Evolutionary conservation across 2,888 invertebrate species (phyloP), one percentile per base, ranked within the genome.

Genomic region (Drosophila subsilvestris): DNA sequence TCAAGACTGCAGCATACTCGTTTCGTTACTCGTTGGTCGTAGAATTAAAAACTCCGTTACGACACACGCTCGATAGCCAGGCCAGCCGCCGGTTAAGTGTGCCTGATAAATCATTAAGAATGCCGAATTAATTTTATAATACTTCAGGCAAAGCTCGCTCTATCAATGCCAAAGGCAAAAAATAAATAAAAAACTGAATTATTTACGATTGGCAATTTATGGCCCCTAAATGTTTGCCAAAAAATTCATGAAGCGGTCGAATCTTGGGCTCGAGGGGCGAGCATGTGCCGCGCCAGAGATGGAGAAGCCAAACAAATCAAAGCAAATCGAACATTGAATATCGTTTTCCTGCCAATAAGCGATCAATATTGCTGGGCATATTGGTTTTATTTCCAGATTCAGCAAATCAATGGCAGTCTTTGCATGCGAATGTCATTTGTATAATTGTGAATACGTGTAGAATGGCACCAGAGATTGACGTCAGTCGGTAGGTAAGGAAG

Each of bases 191-290:
- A 80, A 61, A 61, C 20, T 61, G 22, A 61, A 37, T 50, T 54
- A 61, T 70, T 66, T 56, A 65, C 73, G 50, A 66, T 49, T 57
- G 59, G 3, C 49, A 8, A 60, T 80, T 80, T 48, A 78, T 81
- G 71, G 67, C 57, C 78, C 48, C 45, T 66, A 63, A 81, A 76
- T 76, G 80, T 55, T 62, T 63, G 71, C 79, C 66, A 68, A 74
- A 74, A 56, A 57, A 47, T 54, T 56, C 53, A 32, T 29, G 50
- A 66, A 55, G 56, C 54, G 49, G 45, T 47, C 32, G 32, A 53
- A 58, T 20, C 27, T n/a, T 27, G 37, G 37, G 42, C 1, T 7
- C 37, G 57, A 32, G 20, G 25, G 27, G n/a, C 25, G 32, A 14
- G 44, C 42, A 55, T 54, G 57, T 66, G 67, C 66, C 56, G n/a